Evolutionary conservation across 2,113 vertebrate genomes (phyloP).

Genomic region (Nicator chloris): DNA sequence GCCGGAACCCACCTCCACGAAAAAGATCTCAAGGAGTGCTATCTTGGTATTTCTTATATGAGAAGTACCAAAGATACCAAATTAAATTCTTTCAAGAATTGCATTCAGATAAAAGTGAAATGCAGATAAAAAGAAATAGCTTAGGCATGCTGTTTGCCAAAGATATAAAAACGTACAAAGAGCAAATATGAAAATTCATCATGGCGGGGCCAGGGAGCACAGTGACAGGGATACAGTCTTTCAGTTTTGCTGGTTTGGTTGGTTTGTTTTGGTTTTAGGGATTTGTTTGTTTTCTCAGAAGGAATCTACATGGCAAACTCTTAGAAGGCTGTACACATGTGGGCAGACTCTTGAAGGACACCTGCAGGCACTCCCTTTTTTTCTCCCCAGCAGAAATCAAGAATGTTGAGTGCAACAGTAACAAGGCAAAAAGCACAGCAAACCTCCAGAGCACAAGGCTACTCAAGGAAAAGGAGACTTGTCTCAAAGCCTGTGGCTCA

Average conservation of each 20-base stretch:
- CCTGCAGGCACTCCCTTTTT: neutral
- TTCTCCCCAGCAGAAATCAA: neutral
- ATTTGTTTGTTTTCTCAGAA: neutral
- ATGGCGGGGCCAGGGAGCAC: neutral
- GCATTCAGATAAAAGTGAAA: neutral
- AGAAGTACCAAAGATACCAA: neutral
- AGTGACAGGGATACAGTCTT: neutral
- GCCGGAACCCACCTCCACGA: neutral
- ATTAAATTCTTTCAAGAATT: neutral
- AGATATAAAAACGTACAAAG: neutral
- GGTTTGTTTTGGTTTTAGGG: neutral
- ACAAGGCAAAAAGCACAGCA: neutral
- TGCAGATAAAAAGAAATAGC: neutral
- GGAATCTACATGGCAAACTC: neutral
- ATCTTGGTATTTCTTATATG: neutral
- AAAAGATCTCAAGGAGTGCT: neutral
- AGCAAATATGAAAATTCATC: neutral
- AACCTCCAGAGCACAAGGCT: rapidly evolving
- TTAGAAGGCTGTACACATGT: neutral
- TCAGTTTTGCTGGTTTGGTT: neutral
- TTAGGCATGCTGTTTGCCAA: neutral
- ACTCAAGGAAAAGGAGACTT: neutral
- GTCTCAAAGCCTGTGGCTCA: neutral
- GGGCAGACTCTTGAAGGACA: neutral
- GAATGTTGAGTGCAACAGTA: neutral